Base-by-base conservation (phyloP, 53 echinoderm and acorn worm genomes). In the Holothuria leucospilota region DNA sequence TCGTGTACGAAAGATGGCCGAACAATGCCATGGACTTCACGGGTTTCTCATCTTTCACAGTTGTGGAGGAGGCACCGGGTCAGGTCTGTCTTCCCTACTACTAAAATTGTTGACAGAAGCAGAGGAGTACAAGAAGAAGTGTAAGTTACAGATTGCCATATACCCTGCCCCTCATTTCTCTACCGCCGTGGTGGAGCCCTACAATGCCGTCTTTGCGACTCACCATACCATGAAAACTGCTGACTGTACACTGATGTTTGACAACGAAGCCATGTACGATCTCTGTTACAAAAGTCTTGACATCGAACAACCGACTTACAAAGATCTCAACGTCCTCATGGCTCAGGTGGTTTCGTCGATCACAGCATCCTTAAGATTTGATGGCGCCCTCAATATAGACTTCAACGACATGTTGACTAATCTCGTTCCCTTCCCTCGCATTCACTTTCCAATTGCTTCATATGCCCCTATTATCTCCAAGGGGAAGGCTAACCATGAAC, bases 371-470 rank as follows among this genome's bases (percentile, higher is more conserved):
- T 82, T 94, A 29, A 92, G 94, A 16, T 95, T 95, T 65, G 92
- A 95, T 69, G 92, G 95, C 29, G 88, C 90, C 15, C 85, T 95
- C 13, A 95, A 92, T 51, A 90, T 92, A 10, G 95, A 92, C 75
- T 78, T 95, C 63, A 93, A 82, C 5, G 95, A 95, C 86, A 91
- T 93, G 85, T 93, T 93, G 89, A 95, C 95, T 84, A 93, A 95
- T 80, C 85, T 95, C 86, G 91, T 34, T 95, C 39, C 95, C 95
- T 12, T 95, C 68, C 95, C 95, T 28, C 67, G 91, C 59, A 93
- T 95, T 69, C 95, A 95, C 28, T 93, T 93, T 75, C 86, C 93
- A 39, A 83, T 93, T 23, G 94, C 78, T 34, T 88, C 94, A 25
- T 94, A 94, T 78, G 88, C 94, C 25, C 94, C 94, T 10, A 72